These are phyloP conservation scores for Tamias sibiricus DNA, from an alignment of 2,113 vertebrate species.

Conservation along the genomic window DNA sequence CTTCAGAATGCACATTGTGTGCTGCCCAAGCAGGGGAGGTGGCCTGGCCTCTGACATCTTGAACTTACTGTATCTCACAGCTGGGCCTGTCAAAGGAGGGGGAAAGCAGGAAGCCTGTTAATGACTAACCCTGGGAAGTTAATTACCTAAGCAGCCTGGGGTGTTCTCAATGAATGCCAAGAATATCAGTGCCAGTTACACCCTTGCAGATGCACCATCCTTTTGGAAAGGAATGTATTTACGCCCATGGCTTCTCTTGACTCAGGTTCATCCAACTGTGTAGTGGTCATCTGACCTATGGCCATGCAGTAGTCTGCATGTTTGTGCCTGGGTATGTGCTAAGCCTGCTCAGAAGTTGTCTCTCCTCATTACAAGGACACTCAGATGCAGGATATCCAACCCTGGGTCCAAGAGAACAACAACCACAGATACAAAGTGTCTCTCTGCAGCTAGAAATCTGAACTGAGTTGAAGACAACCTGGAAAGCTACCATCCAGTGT, in stretches of 20 bases:
- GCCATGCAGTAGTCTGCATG: neutral
- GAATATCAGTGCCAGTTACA: slow-evolving; percentile 17
- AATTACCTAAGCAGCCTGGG: slow-evolving; percentile 43
- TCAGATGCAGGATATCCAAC: neutral
- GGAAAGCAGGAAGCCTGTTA: slow-evolving; percentile 58
- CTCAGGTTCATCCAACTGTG: neutral
- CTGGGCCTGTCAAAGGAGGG: slow-evolving; percentile 89
- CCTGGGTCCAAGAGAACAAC: neutral
- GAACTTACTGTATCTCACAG: slow-evolving; percentile 94
- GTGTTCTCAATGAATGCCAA: slow-evolving; percentile 33
- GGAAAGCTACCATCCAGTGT: neutral
- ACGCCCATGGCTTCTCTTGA: neutral
- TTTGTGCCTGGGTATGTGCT: neutral
- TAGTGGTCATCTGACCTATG: neutral
- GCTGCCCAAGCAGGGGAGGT: slow-evolving; percentile 94
- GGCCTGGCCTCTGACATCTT: slow-evolving; percentile 84
- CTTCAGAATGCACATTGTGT: slow-evolving; percentile 92
- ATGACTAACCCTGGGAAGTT: slow-evolving; percentile 54
- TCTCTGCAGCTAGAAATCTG: neutral
- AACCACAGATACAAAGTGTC: neutral
- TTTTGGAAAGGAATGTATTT: slow-evolving; percentile 25
- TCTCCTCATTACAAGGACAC: neutral
- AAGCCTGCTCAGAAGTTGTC: neutral
- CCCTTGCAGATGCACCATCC: neutral
- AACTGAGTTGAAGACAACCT: neutral